Base-by-base conservation (phyloP, 2,113 vertebrate species). In the Tympanuchus pallidicinctus region DNA sequence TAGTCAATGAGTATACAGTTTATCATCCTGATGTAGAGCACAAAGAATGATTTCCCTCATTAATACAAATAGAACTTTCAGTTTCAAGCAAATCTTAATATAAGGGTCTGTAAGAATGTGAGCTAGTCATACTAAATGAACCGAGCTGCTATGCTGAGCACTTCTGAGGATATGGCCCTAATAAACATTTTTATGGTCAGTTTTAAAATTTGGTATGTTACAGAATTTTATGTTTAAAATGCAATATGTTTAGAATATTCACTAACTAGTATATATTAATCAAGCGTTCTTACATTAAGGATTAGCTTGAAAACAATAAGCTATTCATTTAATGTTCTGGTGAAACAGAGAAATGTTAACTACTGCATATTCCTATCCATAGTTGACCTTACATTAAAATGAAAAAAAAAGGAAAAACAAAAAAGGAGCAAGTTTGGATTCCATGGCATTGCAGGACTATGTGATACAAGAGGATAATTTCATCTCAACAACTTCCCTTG, bases 1-100 rank as follows among this genome's bases (percentile, higher is more conserved):
- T 78, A 64, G 42, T 40, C 8, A 8, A 66, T n/a, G 57, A 38
- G 67, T n/a, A 70, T 11, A 65, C 14, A 69, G 61, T 89, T 91
- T 73, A 73, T 50, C 82, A 79, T 57, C 64, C 67, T 78, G 83
- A 34, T 67, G 72, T 88, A 81, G 75, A 28, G 60, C 43, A 86
- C 42, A 85, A 92, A 50, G 77, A 87, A 93, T 65, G n/a, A 50
- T 60, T 64, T 74, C 61, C 47, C 74, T 93, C 84, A 90, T 95
- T 92, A 94, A 90, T 84, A 90, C 25, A 96, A 72, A 88, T 18
- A 74, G 61, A 59, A 91, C 82, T 93, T 93, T 30, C 64, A 56
- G 45, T 77, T 91, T 77, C 66, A 73, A 90, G 54, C 40, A 86
- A 50, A 57, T 83, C 76, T 69, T 63, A 78, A 18, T 45, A 19